Evolutionary conservation across 1,140 invertebrate species (phyloP).

Genomic region (Lepidotrigona ventralis): DNA sequence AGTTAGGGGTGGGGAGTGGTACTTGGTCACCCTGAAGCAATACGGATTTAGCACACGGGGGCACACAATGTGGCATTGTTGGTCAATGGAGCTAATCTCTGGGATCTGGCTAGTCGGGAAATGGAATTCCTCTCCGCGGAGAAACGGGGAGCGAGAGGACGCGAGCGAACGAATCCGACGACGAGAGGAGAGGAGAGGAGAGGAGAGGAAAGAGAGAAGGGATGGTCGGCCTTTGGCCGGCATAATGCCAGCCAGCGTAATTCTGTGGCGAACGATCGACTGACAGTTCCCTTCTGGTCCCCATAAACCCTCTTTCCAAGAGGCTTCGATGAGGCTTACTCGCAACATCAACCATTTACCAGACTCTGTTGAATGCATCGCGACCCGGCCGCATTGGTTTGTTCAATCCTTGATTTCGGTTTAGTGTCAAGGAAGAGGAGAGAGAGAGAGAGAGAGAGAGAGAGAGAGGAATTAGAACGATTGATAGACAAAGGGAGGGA

Average conservation of each 20-base stretch:
- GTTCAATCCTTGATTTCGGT: constrained; percentile 1
- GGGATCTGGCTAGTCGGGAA: constrained; percentile 42
- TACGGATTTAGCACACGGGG: neutral
- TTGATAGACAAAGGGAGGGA: constrained; percentile 13
- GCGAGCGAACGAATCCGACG: neutral
- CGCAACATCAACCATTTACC: constrained; percentile 50
- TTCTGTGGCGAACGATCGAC: constrained; percentile 63
- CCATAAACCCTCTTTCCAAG: constrained; percentile 52
- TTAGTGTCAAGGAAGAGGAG: neutral
- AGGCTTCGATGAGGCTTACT: constrained; percentile 46
- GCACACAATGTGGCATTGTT: constrained; percentile 59
- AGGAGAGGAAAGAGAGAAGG: neutral
- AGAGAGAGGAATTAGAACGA: neutral
- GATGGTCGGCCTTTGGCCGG: constrained; percentile 34
- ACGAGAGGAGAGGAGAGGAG: neutral
- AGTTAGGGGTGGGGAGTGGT: neutral
- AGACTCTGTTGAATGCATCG: constrained; percentile 30
- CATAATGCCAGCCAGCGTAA: constrained; percentile 65
- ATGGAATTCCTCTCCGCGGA: constrained; percentile 63
- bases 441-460: neutral
- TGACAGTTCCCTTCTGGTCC: constrained; percentile 47
- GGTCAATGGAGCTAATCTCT: constrained; percentile 68
- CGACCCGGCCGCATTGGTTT: neutral
- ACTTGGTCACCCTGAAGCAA: constrained; percentile 28
- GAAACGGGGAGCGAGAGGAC: neutral